These are phyloP conservation scores for Rafetus swinhoei DNA, from an alignment of 2,113 vertebrate genomes.

Conservation along the genomic window DNA sequence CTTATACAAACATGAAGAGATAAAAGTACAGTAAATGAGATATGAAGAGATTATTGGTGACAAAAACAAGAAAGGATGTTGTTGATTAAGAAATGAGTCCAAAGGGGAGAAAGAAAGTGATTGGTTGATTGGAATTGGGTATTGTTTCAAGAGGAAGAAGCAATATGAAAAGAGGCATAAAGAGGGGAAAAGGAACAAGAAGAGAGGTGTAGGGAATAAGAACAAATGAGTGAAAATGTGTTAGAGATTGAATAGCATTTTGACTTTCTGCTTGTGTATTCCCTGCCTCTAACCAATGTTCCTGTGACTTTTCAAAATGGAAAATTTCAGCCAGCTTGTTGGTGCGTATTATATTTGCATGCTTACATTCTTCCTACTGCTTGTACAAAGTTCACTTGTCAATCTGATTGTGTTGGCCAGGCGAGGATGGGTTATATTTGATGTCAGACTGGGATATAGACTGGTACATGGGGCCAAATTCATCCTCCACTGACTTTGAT, in stretches of 20 bases:
- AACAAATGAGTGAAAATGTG: not conserved
- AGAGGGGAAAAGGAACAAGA: not conserved
- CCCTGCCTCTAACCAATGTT: not conserved
- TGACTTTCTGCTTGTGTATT: not conserved
- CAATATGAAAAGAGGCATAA: not conserved
- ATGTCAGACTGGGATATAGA: not conserved
- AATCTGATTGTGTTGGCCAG: not conserved
- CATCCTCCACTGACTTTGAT: not conserved
- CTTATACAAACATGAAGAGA: not conserved
- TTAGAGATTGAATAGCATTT: no score
- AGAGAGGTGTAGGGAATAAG: not conserved
- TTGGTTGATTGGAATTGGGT: not conserved
- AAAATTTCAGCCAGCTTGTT: not conserved
- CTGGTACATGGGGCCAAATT: not conserved
- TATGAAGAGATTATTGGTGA: not conserved
- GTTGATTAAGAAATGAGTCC: not conserved
- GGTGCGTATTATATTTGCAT: not conserved
- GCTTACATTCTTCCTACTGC: not conserved
- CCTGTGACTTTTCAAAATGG: rapidly evolving
- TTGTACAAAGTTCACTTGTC: not conserved
- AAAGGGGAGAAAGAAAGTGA: not conserved
- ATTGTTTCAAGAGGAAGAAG: not conserved
- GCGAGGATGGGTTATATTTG: not conserved
- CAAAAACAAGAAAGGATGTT: not conserved
- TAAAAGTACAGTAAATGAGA: not conserved